Evolutionary conservation across 2,113 vertebrate species (phyloP), one percentile per base, ranked within the genome.

Genomic region (Etheostoma spectabile): DNA sequence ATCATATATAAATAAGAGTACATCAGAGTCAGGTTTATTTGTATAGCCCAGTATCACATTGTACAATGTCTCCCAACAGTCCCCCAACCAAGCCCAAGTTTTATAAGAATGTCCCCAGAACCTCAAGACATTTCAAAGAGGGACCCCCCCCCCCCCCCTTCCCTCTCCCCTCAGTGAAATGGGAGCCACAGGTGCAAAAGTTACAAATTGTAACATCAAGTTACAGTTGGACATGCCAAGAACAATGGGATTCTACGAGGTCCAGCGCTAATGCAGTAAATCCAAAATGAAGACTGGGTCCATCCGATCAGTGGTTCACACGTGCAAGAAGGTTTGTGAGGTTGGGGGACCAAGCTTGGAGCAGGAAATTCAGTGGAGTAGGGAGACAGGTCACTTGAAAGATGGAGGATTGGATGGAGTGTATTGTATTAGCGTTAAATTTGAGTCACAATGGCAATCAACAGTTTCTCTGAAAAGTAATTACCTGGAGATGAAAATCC

Each of bases 1-100:
- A 82, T 72, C 75, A 80, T 90, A 86, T 86, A 89, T 86, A 86
- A 79, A 88, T 88, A 90, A 75, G 61, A 75, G 77, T 89, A 82
- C 68, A 83, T 79, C 76, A 79, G 71, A 86, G 86, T 86, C 14
- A 22, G 64, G 42, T 83, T 84, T 85, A 88, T 90, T 88, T 89
- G 70, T 87, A 84, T 71, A 85, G 74, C 49, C 57, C 63, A 33
- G 48, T 45, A 27, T 79, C 61, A 79, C 51, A 65, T 62, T 67
- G 76, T 74, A 70, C 60, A 75, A 19, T 78, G 65, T 69, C 74
- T 69, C 57, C 46, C 57, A 74, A 55, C 42, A 59, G 67, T 73
- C 72, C 24, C 24, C 18, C 49, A 38, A 82, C 57, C 27, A 22
- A 74, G 62, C 30, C 64, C 53, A n/a, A 33, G 10, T 52, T 79